These are phyloP conservation scores for Agrotis clavis DNA, from an alignment of 2,888 invertebrate species.

Conservation along the genomic window DNA sequence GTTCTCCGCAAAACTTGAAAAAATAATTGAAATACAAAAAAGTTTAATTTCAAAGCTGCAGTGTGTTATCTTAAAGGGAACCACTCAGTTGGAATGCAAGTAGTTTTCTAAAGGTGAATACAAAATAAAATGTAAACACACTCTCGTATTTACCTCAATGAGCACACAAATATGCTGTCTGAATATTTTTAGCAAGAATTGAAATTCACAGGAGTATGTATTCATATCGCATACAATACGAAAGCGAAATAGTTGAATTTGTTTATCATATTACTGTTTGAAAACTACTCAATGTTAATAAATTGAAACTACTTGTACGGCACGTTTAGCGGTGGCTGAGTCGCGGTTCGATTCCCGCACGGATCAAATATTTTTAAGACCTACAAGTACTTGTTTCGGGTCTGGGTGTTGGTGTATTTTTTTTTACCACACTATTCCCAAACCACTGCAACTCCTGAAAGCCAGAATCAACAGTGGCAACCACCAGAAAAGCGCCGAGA, in stretches of 20 bases:
- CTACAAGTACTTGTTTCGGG: no score
- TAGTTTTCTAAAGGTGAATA: conserved; percentile 41
- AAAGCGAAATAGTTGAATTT: neutral
- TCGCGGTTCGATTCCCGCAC: no score
- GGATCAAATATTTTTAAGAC: no score
- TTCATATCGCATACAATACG: conserved; percentile 5
- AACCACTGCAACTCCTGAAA: no score
- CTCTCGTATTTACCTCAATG: conserved; percentile 47
- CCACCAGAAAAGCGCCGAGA: no score
- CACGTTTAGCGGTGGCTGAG: no score
- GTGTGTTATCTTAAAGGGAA: conserved; percentile 29
- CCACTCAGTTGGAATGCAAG: conserved; percentile 40
- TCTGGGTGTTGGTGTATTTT: no score
- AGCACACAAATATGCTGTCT: conserved; percentile 33
- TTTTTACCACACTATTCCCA: no score
- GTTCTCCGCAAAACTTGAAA: no score
- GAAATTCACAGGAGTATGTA: conserved; percentile 30
- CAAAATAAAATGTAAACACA: conserved; percentile 40
- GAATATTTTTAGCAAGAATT: conserved; percentile 49
- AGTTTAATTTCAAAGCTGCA: conserved; percentile 8
- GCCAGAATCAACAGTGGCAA: no score
- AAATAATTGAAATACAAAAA: conserved; percentile 8
- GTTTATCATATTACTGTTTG: neutral
- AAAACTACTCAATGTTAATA: no score
- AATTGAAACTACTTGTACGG: no score